Percentiles rank a stretch among this genome's conserved stretches.
These are phyloP conservation scores for Aethina tumida DNA, from an alignment of 1,140 invertebrate species.

Conservation along the genomic window DNA sequence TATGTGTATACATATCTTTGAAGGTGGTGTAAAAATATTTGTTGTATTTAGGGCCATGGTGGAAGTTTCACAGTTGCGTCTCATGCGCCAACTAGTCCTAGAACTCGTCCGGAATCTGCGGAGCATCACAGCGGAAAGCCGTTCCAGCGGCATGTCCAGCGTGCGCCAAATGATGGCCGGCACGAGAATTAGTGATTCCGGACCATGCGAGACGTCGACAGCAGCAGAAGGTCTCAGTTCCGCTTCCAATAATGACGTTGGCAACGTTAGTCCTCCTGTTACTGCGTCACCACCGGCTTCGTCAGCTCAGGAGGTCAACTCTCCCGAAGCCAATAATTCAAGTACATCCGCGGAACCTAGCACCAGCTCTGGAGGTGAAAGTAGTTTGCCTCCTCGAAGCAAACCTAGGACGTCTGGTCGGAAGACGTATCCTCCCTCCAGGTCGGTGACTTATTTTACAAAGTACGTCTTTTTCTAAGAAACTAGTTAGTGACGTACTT, in stretches of 20 bases:
- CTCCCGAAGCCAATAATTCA: conserved; percentile 13
- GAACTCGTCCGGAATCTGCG: conserved; percentile 48
- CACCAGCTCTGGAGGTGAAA: conserved; percentile 7
- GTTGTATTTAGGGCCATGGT: conserved; percentile 36
- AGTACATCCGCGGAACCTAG: background rate
- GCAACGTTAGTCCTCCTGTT: too few relatives aligned
- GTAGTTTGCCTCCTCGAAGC: conserved; percentile 4
- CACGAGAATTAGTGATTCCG: conserved; percentile 34
- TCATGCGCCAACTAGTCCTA: conserved; percentile 52
- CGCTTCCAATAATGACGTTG: conserved; percentile 1
- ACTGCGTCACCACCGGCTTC: too few relatives aligned
- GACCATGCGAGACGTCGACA: conserved; percentile 24
- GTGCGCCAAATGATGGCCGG: conserved; percentile 36
- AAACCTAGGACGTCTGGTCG: conserved; percentile 13
- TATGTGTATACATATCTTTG: too few relatives aligned
- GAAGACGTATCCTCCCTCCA: conserved; percentile 31
- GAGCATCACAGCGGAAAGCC: conserved; percentile 12
- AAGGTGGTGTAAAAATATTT: too few relatives aligned
- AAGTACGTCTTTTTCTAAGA: background rate
- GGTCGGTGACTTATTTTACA: conserved; percentile 15
- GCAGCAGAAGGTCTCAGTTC: background rate
- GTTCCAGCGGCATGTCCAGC: conserved; percentile 27
- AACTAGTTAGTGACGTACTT: background rate
- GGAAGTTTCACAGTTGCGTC: conserved; percentile 44
- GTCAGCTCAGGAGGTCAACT: too few relatives aligned